Percentiles rank a stretch among this genome's conserved stretches.
These are phyloP conservation scores for Peromyscus eremicus DNA, from an alignment of 2,797 vertebrate species.

Conservation along the genomic window DNA sequence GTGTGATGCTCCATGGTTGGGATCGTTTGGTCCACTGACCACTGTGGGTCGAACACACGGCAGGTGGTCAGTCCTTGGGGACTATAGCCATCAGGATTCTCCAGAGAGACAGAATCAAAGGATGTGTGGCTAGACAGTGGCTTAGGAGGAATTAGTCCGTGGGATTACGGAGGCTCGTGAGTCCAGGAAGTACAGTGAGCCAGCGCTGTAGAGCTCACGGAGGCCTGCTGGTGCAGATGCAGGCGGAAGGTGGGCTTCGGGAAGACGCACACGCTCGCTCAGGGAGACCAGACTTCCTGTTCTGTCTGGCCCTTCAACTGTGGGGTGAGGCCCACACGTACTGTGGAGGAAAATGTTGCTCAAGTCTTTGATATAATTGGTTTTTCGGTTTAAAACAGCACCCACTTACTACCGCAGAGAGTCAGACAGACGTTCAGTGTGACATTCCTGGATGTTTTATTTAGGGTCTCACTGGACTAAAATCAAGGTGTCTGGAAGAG, in stretches of 20 bases:
- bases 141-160: neutral
- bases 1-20: neutral
- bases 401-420: neutral
- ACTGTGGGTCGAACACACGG: neutral
- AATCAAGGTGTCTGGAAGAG: neutral
- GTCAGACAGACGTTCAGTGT: neutral
- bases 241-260: neutral
- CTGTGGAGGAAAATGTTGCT: neutral
- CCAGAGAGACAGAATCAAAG: neutral
- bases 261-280: neutral
- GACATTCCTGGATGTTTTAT: neutral
- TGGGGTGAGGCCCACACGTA: neutral
- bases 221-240: neutral
- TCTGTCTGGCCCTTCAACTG: neutral
- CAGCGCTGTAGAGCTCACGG: neutral
- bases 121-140: neutral
- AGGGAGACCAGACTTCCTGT: neutral
- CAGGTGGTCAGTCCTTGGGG: neutral
- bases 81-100: neutral
- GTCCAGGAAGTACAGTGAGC: neutral
- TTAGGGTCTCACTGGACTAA: neutral
- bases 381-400: neutral
- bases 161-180: neutral
- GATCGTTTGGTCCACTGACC: neutral
- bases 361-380: neutral